Evolutionary conservation across 1,140 invertebrate species (phyloP).

Genomic region (Eupeodes corollae): DNA sequence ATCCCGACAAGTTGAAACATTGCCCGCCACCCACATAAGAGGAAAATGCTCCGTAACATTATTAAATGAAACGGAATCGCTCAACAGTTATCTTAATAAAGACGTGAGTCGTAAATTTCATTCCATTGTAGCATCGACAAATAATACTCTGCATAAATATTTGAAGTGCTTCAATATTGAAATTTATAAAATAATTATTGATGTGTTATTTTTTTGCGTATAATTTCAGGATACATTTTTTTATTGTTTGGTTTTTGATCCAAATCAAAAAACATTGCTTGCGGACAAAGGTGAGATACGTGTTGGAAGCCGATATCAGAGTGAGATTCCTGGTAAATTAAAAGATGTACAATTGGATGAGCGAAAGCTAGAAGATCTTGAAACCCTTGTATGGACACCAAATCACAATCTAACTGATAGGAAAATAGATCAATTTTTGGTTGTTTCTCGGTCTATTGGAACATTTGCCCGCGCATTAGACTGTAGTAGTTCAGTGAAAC

Average conservation of each 20-base stretch:
- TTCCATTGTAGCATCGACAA: background rate
- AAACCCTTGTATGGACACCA: slow-evolving; percentile 90
- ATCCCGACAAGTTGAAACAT: slow-evolving; percentile 92
- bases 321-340: slow-evolving; percentile 66
- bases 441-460: slow-evolving; percentile 93
- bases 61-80: slow-evolving; percentile 94
- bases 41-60: slow-evolving; percentile 98
- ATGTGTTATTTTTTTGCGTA: slow-evolving; percentile 18
- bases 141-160: background rate
- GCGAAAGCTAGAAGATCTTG: slow-evolving; percentile 66
- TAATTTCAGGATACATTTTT: slow-evolving; percentile 87
- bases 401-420: slow-evolving; percentile 79
- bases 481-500: slow-evolving; percentile 94
- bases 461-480: slow-evolving; percentile 97
- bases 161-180: background rate
- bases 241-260: slow-evolving; percentile 99
- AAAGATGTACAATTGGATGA: slow-evolving; percentile 67
- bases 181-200: background rate
- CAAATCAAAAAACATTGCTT: slow-evolving; percentile 93
- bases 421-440: slow-evolving; percentile 97
- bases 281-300: slow-evolving; percentile 92
- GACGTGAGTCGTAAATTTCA: slow-evolving; percentile 56
- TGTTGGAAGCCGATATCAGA: slow-evolving; percentile 92
- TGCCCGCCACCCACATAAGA: slow-evolving; percentile 95
- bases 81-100: slow-evolving; percentile 91